A percentile compares a stretch with the other conserved stretches of the same genome.
These are phyloP conservation scores for Paracentrotus lividus DNA, from an alignment of 53 echinoderm and acorn worm species.

Conservation along the genomic window DNA sequence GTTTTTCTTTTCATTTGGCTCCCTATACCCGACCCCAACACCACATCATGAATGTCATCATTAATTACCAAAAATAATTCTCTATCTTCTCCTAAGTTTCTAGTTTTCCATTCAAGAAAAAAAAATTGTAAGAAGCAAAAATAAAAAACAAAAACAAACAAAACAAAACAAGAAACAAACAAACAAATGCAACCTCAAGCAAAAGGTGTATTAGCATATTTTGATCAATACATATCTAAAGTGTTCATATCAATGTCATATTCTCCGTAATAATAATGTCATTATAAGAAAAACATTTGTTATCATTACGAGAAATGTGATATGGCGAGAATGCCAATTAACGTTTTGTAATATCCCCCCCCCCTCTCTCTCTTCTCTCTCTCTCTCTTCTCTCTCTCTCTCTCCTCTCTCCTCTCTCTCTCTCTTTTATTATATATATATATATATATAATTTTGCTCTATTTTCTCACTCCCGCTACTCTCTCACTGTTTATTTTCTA, in stretches of 20 bases:
- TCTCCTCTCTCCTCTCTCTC: not conserved
- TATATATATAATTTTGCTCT: not conserved
- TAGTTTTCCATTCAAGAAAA: too few species aligned
- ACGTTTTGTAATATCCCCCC: not conserved
- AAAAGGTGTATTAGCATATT: not conserved
- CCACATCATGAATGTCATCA: too few species aligned
- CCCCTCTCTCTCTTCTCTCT: not conserved
- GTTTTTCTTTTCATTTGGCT: too few species aligned
- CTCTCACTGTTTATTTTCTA: too few species aligned
- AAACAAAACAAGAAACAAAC: too few species aligned
- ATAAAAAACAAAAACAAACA: too few species aligned
- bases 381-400: conserved; percentile 2
- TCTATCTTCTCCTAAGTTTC: too few species aligned
- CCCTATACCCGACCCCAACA: too few species aligned
- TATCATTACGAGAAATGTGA: not conserved
- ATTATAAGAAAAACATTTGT: not conserved
- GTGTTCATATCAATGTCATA: too few species aligned
- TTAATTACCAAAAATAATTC: too few species aligned
- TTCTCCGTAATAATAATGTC: not conserved
- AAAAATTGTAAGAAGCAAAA: too few species aligned
- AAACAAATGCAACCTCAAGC: not conserved
- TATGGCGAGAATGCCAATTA: not conserved
- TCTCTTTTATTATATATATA: not conserved
- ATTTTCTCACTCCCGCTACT: too few species aligned
- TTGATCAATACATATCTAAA: not conserved